These are phyloP conservation scores for Atrina japonica DNA, from an alignment of 2,888 invertebrate genomes.

Conservation along the genomic window DNA sequence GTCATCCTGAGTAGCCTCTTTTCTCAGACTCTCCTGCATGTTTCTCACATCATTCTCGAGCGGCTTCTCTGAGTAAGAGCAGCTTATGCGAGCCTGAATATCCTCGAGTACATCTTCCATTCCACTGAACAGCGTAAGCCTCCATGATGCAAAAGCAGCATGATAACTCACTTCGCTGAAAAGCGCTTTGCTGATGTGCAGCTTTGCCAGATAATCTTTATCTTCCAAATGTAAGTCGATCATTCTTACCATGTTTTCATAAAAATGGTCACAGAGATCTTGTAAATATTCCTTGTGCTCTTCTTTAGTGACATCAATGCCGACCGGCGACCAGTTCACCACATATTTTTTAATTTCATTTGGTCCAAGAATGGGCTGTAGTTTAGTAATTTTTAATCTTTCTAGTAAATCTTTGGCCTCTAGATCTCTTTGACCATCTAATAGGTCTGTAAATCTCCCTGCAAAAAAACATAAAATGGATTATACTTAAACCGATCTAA, in stretches of 20 bases:
- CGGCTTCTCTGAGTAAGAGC: constrained; percentile 1
- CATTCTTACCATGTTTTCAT: constrained; percentile 54
- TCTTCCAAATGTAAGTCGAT: constrained; percentile 50
- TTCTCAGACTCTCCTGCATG: not conserved
- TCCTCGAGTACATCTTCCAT: constrained; percentile 52
- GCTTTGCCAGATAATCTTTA: constrained; percentile 7
- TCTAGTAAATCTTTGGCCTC: constrained; percentile 62
- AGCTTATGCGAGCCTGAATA: constrained; percentile 38
- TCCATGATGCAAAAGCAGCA: constrained; percentile 52
- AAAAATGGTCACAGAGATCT: constrained; percentile 59
- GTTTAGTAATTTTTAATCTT: constrained; percentile 51
- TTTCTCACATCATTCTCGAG: constrained; percentile 3
- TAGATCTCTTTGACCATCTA: constrained; percentile 53
- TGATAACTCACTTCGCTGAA: constrained; percentile 67
- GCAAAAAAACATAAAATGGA: too few relatives aligned
- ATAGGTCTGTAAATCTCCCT: constrained; percentile 66
- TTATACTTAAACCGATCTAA: not conserved
- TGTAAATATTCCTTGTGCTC: constrained; percentile 62
- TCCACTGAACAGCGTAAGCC: constrained; percentile 63
- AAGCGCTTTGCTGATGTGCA: constrained; percentile 43
- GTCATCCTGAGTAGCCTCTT: constrained; percentile 23
- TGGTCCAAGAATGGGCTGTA: constrained; percentile 50
- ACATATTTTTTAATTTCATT: constrained; percentile 52
- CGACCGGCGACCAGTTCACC: constrained; percentile 57
- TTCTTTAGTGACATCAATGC: constrained; percentile 43